These are phyloP conservation scores for Threskiornis aethiopicus DNA, from an alignment of 2,797 vertebrate species.

Conservation along the genomic window DNA sequence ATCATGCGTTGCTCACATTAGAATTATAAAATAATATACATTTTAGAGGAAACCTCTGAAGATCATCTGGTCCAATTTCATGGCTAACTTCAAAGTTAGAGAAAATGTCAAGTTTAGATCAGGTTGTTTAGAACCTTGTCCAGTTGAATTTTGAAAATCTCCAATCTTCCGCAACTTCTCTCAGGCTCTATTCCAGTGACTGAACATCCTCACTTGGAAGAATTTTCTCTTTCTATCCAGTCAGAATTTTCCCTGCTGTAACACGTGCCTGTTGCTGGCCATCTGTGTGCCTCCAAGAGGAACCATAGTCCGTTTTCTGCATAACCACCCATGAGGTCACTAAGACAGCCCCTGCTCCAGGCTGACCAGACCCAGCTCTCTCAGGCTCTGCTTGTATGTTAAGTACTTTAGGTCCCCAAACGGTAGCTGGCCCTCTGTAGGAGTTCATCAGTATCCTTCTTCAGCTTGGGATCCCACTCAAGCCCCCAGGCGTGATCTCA, in stretches of 20 bases:
- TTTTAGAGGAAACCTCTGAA: neutral
- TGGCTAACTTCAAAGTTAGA: neutral
- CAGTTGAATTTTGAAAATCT: neutral
- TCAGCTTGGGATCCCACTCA: neutral
- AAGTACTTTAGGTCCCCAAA: neutral
- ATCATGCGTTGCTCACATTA: neutral
- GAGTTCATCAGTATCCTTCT: neutral
- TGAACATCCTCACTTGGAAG: neutral
- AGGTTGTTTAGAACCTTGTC: neutral
- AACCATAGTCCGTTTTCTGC: neutral
- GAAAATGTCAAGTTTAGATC: neutral
- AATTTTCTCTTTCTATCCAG: neutral
- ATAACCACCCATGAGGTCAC: neutral
- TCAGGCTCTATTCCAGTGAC: neutral
- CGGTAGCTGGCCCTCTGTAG: neutral
- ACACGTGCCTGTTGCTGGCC: neutral
- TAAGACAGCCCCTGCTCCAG: neutral
- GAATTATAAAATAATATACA: neutral
- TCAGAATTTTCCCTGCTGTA: neutral
- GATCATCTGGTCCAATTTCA: neutral
- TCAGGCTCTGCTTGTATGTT: neutral
- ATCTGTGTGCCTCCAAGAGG: neutral
- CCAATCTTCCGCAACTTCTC: neutral
- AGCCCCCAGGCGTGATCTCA: neutral
- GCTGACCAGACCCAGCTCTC: neutral